Evolutionary conservation across 2,797 vertebrate species (phyloP), one percentile per base, ranked within the genome.

Genomic region (Rhynchonycteris naso): DNA sequence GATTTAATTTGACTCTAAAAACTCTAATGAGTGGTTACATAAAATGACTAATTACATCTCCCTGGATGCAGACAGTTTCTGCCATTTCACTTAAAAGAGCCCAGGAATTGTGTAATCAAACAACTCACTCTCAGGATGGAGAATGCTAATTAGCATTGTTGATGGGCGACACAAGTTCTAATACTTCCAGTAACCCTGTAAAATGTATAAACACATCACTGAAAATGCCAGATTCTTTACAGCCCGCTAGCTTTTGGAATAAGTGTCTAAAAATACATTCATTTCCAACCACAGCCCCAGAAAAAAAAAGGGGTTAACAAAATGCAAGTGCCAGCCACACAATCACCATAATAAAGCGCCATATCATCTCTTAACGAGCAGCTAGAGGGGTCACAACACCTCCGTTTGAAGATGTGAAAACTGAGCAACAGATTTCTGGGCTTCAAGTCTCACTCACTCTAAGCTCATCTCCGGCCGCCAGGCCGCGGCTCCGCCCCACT

Each of bases 1-100:
- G 92, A 97, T 95, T 97, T 97, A 96, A 97, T 97, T 96, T 75
- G 76, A 89, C 87, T 92, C 63, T 72, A 91, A 79, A 91, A 58
- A 87, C 93, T 96, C 95, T 96, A 97, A 97, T 96, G 94, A 54
- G 93, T 71, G 82, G 83, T 82, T 19, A 84, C 56, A 68, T 0
- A 90, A 95, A 96, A 91, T 56, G 16, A 4, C 92, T 74, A 91
- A 94, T 85, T 65, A 92, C 33, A 68, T 88, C 92, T 96, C 79
- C 65, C 59, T 19, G 47, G 59, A 80, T 30, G 54, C 82, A 96
- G 96, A 83, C 14, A 71, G 74, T 74, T 74, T 81, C 90, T 85
- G 80, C 83, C 79, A 26, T 82, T 14, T 33, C 93, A 7, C 7
- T 72, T 26, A 33, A 0, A 76, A 76, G 38, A 93, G 94, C 69